Conservation (phyloP, 2,797 vertebrate genomes). For the Rhabdomys pumilio region DNA sequence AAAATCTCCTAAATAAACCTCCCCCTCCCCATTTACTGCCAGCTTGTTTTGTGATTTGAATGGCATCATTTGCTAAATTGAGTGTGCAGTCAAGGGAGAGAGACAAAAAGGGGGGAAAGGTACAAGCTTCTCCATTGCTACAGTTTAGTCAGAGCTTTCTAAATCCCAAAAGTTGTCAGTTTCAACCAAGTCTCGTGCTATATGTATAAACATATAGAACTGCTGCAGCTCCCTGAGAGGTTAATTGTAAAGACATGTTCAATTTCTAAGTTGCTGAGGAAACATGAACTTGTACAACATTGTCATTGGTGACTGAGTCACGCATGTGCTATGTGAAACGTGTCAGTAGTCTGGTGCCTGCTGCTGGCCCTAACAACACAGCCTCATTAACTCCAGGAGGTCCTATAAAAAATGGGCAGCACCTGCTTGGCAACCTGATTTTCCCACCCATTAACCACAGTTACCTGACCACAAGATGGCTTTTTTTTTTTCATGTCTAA, state of each 20-base stretch:
- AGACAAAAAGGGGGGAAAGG: background rate
- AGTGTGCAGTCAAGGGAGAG: background rate
- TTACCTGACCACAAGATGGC: constrained; percentile 37
- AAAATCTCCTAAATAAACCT: background rate
- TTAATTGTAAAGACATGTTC: background rate
- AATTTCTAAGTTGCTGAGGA: constrained; percentile 26
- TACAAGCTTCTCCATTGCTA: background rate
- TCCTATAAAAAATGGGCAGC: constrained; percentile 53
- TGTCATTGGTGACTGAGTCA: background rate
- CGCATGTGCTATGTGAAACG: background rate
- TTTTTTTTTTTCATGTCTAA: constrained; percentile 49
- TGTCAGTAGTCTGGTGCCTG: background rate
- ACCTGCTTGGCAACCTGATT: background rate
- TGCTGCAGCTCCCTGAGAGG: background rate
- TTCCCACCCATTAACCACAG: constrained; percentile 74
- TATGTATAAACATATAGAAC: background rate
- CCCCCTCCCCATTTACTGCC: background rate
- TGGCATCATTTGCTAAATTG: background rate
- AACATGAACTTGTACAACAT: background rate
- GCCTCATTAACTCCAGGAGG: constrained; percentile 69
- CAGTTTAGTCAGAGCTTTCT: background rate
- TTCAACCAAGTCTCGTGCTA: background rate
- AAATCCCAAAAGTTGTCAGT: background rate
- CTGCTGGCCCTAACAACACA: constrained; percentile 36
- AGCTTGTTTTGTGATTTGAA: background rate